A percentile compares a stretch with the other conserved stretches of the same genome.
Conservation (phyloP, 2,888 invertebrate species). For the Amblyteles armatorius region DNA sequence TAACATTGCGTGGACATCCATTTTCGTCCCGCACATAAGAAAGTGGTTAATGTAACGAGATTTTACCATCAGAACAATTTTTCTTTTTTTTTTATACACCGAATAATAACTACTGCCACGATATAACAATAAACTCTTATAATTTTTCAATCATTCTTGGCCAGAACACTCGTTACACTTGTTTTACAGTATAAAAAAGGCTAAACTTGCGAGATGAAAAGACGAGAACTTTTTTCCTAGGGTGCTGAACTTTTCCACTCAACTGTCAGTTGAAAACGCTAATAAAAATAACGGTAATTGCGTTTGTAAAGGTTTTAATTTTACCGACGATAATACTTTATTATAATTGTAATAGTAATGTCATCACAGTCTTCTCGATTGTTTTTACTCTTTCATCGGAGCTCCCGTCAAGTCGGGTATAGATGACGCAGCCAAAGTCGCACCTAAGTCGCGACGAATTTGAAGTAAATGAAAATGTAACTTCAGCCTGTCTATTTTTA, state of each 20-base stretch:
- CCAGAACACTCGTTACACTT: not conserved
- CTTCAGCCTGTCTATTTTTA: slow-evolving; percentile 5
- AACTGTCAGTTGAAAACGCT: not conserved
- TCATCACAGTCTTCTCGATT: not conserved
- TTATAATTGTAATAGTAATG: not conserved
- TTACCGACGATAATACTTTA: not conserved
- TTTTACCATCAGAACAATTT: not conserved
- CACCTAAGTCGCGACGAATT: slow-evolving; percentile 68
- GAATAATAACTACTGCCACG: slow-evolving; percentile 13
- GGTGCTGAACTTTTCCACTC: not conserved
- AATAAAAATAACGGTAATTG: not conserved
- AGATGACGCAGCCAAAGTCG: slow-evolving; percentile 67
- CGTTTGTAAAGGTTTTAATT: not conserved
- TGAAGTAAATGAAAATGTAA: slow-evolving; percentile 23
- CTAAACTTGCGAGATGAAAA: not conserved
- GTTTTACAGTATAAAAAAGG: not conserved
- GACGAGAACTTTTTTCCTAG: not conserved
- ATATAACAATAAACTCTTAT: not conserved
- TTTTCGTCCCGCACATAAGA: slow-evolving; percentile 66
- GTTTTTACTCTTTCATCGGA: slow-evolving; percentile 73
- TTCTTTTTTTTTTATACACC: not conserved
- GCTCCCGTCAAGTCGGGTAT: slow-evolving; percentile 73
- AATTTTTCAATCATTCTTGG: not conserved
- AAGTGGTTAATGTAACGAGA: slow-evolving; percentile 36
- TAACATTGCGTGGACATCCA: slow-evolving; percentile 73